Evolutionary conservation across 2,797 vertebrate species (phyloP).

Genomic region (Myotis vivesi): DNA sequence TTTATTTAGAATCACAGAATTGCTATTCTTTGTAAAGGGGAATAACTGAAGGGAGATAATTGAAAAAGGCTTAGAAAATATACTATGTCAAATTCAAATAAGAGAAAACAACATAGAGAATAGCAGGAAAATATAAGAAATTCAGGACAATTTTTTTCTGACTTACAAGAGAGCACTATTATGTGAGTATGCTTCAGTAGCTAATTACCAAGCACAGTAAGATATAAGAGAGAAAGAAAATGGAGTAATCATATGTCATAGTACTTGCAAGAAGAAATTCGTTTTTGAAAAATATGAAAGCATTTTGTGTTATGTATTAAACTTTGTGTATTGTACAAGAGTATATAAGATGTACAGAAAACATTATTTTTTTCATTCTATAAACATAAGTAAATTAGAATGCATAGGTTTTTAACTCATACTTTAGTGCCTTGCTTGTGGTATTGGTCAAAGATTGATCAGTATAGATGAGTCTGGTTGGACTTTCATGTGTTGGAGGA

Average conservation of each 20-base stretch:
- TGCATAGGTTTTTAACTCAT: background rate
- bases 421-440: conserved; percentile 3
- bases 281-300: background rate
- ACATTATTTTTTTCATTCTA: conserved; percentile 7
- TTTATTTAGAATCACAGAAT: conserved; percentile 27
- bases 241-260: background rate
- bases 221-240: background rate
- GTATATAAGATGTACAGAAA: background rate
- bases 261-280: background rate
- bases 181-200: background rate
- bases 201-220: conserved; percentile 8
- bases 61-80: conserved; percentile 31
- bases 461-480: background rate
- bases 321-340: background rate
- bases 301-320: background rate
- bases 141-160: background rate
- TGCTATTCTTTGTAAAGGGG: background rate
- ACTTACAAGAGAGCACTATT: background rate
- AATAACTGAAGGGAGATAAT: background rate
- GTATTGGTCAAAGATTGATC: conserved; percentile 1
- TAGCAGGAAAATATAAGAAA: conserved; percentile 4
- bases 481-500: background rate
- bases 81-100: background rate
- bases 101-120: conserved; percentile 8
- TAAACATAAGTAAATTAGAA: background rate